Evolutionary conservation across 2,113 vertebrate genomes (phyloP), one percentile per base, ranked within the genome.

Genomic region (Carassius auratus): DNA sequence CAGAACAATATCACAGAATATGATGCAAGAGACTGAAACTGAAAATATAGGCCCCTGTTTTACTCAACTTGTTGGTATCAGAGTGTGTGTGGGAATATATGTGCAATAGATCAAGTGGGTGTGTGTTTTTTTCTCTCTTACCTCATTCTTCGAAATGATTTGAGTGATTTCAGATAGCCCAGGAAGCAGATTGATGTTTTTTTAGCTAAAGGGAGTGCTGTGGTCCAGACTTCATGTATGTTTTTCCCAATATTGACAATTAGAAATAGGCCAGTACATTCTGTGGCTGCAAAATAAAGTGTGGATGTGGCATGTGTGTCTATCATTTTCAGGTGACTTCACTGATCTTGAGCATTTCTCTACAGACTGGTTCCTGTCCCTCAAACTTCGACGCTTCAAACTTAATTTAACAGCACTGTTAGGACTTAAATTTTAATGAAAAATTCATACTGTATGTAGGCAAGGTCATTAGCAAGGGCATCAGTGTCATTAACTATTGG

Each of bases 321-420:
- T 74, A 26, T 80, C 36, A 77, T 26, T 17, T 48, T 78, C 66
- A 77, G 52, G 64, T 88, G 81, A 77, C 84, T 79, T 23, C 68
- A 62, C 75, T 83, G 84, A 88, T 84, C 84, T 86, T 86, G 21
- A 79, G 17, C 71, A 38, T 78, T 52, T 86, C 50, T 64, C 36
- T 68, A 15, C 45, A 84, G 75, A 13, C 42, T 75, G 48, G 76
- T 26, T 74, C 33, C 13, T 84, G 80, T 83, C 66, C 74, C 57
- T 84, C 57, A 9, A 30, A 30, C 30, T 30, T 30, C 30, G 2
- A 30, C 30, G 1, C 30, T 30, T 30, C 30, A 1, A 30, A 30
- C 30, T 30, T 30, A 30, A 30, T 57, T 12, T 15, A 78, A 64
- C 57, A 75, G 52, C 87, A 75, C 86, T 86, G 80, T 83, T 83